Percentiles rank a stretch among this genome's conserved stretches.
phyloP scores from a whole-genome alignment of 2,797 vertebrate genomes.

The Halcyon chelicuti region DNA sequence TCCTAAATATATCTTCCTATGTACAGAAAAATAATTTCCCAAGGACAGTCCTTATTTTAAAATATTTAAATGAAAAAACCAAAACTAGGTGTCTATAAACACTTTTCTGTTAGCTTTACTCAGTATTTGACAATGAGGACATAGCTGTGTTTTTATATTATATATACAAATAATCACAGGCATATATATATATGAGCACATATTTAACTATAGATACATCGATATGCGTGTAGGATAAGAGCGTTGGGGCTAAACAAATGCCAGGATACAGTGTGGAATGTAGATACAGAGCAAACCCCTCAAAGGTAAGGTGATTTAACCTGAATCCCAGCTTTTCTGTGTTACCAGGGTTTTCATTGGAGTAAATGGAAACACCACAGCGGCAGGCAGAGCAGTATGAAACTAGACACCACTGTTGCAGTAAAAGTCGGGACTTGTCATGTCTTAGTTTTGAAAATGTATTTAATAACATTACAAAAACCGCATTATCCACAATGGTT shows the following conservation, averaged over 20 bases:
- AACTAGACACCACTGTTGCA: background rate
- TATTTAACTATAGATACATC: background rate
- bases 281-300: background rate
- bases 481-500: background rate
- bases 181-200: background rate
- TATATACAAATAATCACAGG: constrained; percentile 21
- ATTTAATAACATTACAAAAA: background rate
- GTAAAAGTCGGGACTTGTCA: background rate
- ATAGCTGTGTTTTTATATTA: background rate
- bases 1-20: constrained; percentile 72
- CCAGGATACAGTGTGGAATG: background rate
- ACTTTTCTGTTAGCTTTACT: constrained; percentile 20
- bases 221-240: background rate
- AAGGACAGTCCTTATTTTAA: constrained; percentile 58
- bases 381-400: background rate
- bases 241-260: background rate
- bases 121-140: background rate
- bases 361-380: background rate
- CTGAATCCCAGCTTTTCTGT: background rate
- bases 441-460: background rate
- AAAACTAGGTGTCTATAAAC: constrained; percentile 32
- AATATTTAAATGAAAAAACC: constrained; percentile 29
- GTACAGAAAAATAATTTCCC: constrained; percentile 77
- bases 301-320: background rate
- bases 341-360: background rate